phyloP scores from a whole-genome alignment of 2,113 vertebrate genomes.

The Megalops atlanticus region DNA sequence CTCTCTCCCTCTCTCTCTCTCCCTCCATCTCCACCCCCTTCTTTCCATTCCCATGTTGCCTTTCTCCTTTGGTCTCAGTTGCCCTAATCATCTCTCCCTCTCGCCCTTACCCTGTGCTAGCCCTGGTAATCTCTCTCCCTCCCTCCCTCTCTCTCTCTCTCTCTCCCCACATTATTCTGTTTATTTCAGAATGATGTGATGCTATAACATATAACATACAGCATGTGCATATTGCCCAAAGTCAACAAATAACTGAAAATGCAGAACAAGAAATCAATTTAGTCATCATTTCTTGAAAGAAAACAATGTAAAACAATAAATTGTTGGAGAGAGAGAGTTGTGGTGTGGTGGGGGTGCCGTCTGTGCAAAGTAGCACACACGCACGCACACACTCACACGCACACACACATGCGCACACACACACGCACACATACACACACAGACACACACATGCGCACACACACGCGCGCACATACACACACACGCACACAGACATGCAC shows the following conservation, averaged over 20 bases:
- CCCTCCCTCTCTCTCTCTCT: conserved; percentile 29
- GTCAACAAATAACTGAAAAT: too few relatives aligned
- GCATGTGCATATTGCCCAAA: too few relatives aligned
- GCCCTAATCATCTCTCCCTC: conserved; percentile 29
- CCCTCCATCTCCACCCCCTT: conserved; percentile 11
- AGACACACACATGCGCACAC: not conserved
- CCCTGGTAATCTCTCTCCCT: conserved; percentile 35
- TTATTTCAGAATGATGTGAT: too few relatives aligned
- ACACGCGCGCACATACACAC: conserved; percentile 26
- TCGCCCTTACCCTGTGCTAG: conserved; percentile 4
- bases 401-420: not conserved
- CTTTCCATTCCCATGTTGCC: not conserved
- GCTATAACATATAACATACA: too few relatives aligned
- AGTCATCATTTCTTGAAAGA: too few relatives aligned
- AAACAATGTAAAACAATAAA: too few relatives aligned
- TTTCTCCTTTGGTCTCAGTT: conserved; percentile 25
- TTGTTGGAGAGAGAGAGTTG: too few relatives aligned
- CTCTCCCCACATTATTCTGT: too few relatives aligned
- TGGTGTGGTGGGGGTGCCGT: too few relatives aligned
- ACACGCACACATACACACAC: not conserved
- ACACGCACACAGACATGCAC: conserved; percentile 6
- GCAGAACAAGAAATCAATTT: too few relatives aligned
- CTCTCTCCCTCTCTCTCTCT: conserved; percentile 10
- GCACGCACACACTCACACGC: not conserved
- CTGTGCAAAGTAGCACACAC: too few relatives aligned